These are phyloP conservation scores for Plebejus anna DNA, from an alignment of 2,888 invertebrate genomes.

Conservation along the genomic window DNA sequence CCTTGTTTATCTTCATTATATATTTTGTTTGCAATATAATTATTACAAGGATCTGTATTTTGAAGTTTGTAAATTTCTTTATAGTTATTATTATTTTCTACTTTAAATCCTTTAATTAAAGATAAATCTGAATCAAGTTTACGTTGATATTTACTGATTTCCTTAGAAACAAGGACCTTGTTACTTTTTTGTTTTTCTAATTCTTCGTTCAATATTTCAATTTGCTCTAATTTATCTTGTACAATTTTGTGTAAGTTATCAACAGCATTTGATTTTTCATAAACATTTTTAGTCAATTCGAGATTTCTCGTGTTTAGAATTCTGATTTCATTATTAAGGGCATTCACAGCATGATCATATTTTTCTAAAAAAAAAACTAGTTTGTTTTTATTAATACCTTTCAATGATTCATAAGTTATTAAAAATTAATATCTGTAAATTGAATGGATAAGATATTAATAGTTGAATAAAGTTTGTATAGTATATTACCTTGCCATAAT, in stretches of 20 bases:
- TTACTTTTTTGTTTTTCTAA: conserved; percentile 49
- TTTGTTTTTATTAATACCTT: background rate
- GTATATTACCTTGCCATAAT: conserved; percentile 58
- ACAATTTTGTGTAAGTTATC: conserved; percentile 52
- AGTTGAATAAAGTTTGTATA: conserved; percentile 4
- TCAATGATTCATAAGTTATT: background rate
- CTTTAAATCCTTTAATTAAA: conserved; percentile 40
- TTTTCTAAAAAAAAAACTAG: conserved; percentile 39
- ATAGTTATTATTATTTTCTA: background rate
- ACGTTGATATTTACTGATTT: conserved; percentile 48
- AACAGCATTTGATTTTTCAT: conserved; percentile 52
- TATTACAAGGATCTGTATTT: background rate
- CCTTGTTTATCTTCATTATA: background rate
- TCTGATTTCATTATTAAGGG: conserved; percentile 34
- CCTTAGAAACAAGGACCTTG: conserved; percentile 46
- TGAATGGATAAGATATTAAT: background rate
- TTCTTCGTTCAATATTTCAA: conserved; percentile 50
- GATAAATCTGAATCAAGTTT: conserved; percentile 47
- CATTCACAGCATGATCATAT: conserved; percentile 43
- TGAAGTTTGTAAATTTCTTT: background rate
- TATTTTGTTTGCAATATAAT: background rate
- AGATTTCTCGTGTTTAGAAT: conserved; percentile 48
- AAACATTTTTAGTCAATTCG: conserved; percentile 45
- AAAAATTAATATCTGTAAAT: background rate
- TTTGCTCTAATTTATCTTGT: conserved; percentile 54